Base-by-base conservation (phyloP, 2,888 invertebrate species). In the Eilema griseolum region DNA sequence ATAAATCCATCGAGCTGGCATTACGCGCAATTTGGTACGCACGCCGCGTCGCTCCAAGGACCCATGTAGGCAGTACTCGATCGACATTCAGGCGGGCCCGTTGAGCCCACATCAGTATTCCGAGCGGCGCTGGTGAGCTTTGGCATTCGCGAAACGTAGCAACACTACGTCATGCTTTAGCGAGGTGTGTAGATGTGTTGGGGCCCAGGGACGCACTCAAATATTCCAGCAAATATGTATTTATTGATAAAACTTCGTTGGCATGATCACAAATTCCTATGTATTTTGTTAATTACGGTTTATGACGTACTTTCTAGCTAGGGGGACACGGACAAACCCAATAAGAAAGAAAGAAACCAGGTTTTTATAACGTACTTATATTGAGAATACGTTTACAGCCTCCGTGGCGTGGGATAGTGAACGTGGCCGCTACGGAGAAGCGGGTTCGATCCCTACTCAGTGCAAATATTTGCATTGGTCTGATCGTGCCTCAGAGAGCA, bases 121-220 rank as follows among this genome's bases (percentile, higher is more conserved):
- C 77, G 74, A 56, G 73, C 80, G 78, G 72, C 81, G 69, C 69
- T 67, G 70, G 68, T 74, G 72, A 37, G 75, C 78, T 81, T 90
- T 87, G 83, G 88, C 86, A 93, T 88, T 86, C 93, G 88, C 84
- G 79, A 85, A 88, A 89, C 93, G 93, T 91, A 88, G 80, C 85
- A 81, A 82, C 91, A 87, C 94, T 93, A 94, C 94, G 94, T 94
- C 94, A 94, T 91, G 91, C 89, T 87, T 89, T 87, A 88, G 88
- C 85, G 85, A 89, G 90, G 90, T 91, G 88, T 84, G 84, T 86
- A 83, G 79, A 83, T 84, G 86, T 84, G 85, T 78, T 79, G 76
- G 63, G 56, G 20, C 23, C 67, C 93, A 92, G 93, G 83, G 87
- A 61, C 81, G 93, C 75, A 93, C 67, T 90, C 41, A 14, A 66